Percentiles rank a stretch among this genome's conserved stretches.
Evolutionary conservation across 2,797 vertebrate genomes (phyloP).

Genomic region (Lithobates sylvaticus): DNA sequence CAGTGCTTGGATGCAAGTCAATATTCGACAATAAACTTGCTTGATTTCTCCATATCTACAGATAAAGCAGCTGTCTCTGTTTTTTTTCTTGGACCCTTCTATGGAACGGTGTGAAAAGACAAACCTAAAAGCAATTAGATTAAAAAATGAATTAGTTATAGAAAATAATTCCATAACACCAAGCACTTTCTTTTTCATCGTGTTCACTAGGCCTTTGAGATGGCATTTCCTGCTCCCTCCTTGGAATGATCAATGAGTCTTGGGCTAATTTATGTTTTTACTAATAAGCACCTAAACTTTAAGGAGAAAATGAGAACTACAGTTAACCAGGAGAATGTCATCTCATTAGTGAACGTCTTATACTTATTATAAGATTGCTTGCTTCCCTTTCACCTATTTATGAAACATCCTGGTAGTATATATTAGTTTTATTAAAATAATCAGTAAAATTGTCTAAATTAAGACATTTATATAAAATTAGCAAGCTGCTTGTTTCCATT

Average conservation of each 20-base stretch:
- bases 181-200: not conserved
- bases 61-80: too few species aligned
- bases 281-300: slow-evolving; percentile 2
- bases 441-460: too few species aligned
- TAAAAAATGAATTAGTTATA: not conserved
- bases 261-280: not conserved
- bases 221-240: not conserved
- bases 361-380: not conserved
- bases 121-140: not conserved
- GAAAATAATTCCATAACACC: not conserved
- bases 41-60: too few species aligned
- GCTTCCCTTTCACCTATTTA: not conserved
- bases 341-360: not conserved
- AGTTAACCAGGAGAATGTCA: not conserved
- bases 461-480: too few species aligned
- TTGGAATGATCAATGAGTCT: not conserved
- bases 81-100: too few species aligned
- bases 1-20: too few species aligned
- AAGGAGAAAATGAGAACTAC: not conserved
- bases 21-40: too few species aligned
- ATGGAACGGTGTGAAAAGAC: too few species aligned
- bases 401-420: not conserved
- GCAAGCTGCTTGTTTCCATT: too few species aligned
- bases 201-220: not conserved
- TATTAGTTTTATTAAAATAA: too few species aligned